Conservation (phyloP, 2,113 vertebrate species). For the Cheilinus undulatus region DNA sequence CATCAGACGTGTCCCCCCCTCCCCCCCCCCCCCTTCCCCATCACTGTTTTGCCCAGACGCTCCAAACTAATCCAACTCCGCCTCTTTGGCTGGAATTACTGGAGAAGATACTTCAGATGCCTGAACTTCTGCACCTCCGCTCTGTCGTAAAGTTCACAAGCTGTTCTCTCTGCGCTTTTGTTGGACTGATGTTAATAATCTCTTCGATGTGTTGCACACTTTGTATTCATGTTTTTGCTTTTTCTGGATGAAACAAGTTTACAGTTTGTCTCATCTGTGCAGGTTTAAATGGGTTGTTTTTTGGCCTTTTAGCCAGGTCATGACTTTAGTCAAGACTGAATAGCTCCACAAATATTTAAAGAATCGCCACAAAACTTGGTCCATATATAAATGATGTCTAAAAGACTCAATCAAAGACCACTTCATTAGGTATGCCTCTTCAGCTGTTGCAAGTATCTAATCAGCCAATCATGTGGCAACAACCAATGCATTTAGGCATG, state of each 20-base stretch:
- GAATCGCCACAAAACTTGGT: neutral
- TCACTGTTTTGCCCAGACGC: constrained; percentile 67
- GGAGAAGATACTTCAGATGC: constrained; percentile 46
- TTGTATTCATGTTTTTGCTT: neutral
- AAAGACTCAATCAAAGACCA: too few species aligned
- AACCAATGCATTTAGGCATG: too few species aligned
- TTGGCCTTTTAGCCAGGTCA: neutral
- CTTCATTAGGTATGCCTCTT: too few species aligned
- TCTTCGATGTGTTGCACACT: neutral
- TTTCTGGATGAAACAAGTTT: neutral
- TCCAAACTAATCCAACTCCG: constrained; percentile 65
- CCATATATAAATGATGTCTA: neutral
- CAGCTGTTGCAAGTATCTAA: too few species aligned
- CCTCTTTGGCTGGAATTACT: constrained; percentile 39
- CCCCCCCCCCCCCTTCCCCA: constrained; percentile 63
- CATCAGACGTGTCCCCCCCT: constrained; percentile 72
- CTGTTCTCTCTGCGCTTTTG: neutral
- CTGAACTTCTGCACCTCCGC: constrained; percentile 34
- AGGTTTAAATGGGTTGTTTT: neutral
- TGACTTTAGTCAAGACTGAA: neutral
- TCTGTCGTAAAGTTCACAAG: constrained; percentile 19
- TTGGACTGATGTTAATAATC: constrained; percentile 5
- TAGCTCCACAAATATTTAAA: neutral
- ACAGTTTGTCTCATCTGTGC: neutral
- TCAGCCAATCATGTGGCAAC: too few species aligned